Conservation (phyloP, 2,113 vertebrate genomes). For the Mohoua ochrocephala region DNA sequence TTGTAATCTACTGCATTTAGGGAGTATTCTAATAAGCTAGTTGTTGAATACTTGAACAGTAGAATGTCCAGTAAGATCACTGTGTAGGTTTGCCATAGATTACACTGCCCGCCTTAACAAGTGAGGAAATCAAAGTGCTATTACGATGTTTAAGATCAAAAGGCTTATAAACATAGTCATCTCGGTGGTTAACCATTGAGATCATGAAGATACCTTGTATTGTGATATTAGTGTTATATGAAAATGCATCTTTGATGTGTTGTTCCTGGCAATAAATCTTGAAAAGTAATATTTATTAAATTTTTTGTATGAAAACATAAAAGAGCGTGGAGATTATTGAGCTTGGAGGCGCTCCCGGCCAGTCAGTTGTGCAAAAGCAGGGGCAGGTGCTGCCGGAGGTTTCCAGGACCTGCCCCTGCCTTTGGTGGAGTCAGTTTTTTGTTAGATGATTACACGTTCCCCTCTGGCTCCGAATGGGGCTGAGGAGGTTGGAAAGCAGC, state of each 20-base stretch:
- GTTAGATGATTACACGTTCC: background rate
- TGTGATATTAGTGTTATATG: constrained; percentile 88
- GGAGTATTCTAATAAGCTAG: constrained; percentile 88
- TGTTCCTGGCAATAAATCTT: constrained; percentile 97
- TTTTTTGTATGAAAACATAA: constrained; percentile 97
- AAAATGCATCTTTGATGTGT: constrained; percentile 88
- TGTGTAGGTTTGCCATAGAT: constrained; percentile 77
- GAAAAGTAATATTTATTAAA: constrained; percentile 99
- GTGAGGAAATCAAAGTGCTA: constrained; percentile 79
- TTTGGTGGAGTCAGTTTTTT: background rate
- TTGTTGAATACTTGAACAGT: constrained; percentile 92
- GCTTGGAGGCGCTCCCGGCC: background rate
- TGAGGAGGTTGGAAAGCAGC: background rate
- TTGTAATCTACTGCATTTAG: constrained; percentile 83
- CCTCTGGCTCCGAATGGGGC: background rate
- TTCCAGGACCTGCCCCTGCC: background rate
- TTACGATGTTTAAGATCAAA: constrained; percentile 70
- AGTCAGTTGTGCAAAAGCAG: background rate
- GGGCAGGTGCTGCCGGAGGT: background rate
- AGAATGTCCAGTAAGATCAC: constrained; percentile 87
- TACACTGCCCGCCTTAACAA: constrained; percentile 86
- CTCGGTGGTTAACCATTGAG: constrained; percentile 82
- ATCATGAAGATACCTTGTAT: constrained; percentile 87
- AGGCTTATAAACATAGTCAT: constrained; percentile 83
- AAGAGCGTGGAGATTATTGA: constrained; percentile 74